A percentile compares a stretch with the other conserved stretches of the same genome.
phyloP scores from a whole-genome alignment of 1,140 invertebrate genomes.

The Bicyclus anynana region DNA sequence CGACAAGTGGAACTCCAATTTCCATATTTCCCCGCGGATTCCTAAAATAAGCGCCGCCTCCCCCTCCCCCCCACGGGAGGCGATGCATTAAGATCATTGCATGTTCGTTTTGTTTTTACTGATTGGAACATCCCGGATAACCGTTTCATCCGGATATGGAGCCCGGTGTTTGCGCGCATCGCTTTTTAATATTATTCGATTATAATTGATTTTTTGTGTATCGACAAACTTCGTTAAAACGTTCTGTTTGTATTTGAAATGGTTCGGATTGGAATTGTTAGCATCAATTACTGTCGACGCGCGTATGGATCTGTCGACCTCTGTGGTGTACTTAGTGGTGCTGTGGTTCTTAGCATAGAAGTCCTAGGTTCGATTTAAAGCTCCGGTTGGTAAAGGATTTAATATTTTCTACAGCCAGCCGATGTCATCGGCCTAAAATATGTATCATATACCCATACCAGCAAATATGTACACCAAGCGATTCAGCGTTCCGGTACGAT shows the following conservation, averaged over 20 bases:
- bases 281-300: no score
- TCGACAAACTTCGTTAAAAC: constrained; percentile 1
- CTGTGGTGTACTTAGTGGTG: no score
- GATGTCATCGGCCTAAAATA: no score
- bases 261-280: neutral
- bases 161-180: neutral
- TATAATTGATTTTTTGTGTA: constrained; percentile 3
- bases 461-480: no score
- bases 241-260: neutral
- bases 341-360: no score
- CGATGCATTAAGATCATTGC: constrained; percentile 27
- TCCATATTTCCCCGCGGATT: constrained; percentile 15
- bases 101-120: constrained; percentile 16
- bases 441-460: no score
- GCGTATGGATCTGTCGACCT: neutral
- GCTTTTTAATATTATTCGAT: constrained; percentile 3
- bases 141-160: neutral
- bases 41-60: constrained; percentile 5
- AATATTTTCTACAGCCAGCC: no score
- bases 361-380: no score
- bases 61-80: neutral
- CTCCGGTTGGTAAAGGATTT: no score
- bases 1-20: constrained; percentile 9
- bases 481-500: no score
- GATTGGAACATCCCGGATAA: constrained; percentile 15